Base-by-base conservation (phyloP, 2,888 invertebrate species). In the Aricia artaxerxes region DNA sequence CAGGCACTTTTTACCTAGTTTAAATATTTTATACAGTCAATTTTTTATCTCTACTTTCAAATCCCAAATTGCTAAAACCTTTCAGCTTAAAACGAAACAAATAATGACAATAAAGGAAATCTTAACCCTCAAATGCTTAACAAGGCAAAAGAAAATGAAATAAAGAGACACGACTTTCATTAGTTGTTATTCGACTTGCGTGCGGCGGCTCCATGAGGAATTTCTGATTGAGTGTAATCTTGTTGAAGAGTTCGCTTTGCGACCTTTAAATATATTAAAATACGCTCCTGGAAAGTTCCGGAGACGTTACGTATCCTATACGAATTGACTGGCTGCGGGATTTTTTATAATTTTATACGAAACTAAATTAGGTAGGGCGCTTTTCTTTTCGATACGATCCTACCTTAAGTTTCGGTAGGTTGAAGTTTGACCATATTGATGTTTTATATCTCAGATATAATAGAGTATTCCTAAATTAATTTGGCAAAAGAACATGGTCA, bases 121-220 rank as follows among this genome's bases (percentile, higher is more conserved):
- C 83, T 85, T 84, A 85, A 86, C 64, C 40, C 7, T 24, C 31
- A 16, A 44, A 40, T 11, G 44, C 24, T 69, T 64, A 78, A 69
- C 35, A 24, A 61, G 40, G 2, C 40, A 24, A 24, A 64, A 78
- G 44, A 44, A 31, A 61, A 64, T 31, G 5, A 78, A 78, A 44
- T 44, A 77, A 77, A 60, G 78, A 79, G 49, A 81, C 78, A 86
- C 86, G 84, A 85, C 81, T 81, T 83, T 85, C 85, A 84, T 84
- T 85, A 84, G 84, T 83, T 84, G 81, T 84, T 86, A 88, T 90
- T 88, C 86, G 86, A 83, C 86, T 84, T 84, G 83, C 84, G 85
- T 85, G 78, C 85, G 73, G 73, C 82, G 82, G 83, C 82, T 82
- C 82, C 82, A 79, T 81, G 79, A 81, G 82, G 82, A 83, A 81